Conservation (phyloP, 2,113 vertebrate species). For the Setophaga kirtlandii region DNA sequence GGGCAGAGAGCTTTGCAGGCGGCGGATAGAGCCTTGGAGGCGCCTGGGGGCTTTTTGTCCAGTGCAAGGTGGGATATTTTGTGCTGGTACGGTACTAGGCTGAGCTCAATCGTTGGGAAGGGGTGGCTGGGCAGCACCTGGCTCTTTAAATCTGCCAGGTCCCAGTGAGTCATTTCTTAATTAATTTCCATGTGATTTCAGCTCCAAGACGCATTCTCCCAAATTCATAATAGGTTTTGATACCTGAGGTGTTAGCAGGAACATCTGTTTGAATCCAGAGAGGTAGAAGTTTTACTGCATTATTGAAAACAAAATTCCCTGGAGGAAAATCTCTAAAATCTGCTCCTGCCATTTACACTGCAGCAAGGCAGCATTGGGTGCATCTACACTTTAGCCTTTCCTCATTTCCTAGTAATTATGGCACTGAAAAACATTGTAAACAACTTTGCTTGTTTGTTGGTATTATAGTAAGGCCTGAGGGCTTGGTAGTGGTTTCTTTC, state of each 20-base stretch:
- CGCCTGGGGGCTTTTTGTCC: background rate
- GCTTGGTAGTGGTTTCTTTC: background rate
- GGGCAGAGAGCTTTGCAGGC: background rate
- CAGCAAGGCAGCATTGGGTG: background rate
- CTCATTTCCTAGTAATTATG: background rate
- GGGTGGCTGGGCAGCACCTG: background rate
- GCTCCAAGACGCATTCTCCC: background rate
- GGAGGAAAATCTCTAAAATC: background rate
- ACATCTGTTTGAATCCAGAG: background rate
- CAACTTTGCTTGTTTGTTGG: background rate
- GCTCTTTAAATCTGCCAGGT: background rate
- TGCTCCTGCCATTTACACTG: background rate
- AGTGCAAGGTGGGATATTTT: background rate
- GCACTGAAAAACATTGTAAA: background rate
- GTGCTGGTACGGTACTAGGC: background rate
- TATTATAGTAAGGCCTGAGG: background rate
- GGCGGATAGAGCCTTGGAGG: background rate
- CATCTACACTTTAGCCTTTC: background rate
- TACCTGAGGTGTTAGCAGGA: background rate
- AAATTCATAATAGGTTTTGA: background rate
- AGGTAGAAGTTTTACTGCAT: background rate
- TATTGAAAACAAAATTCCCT: constrained; percentile 18
- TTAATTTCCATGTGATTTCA: background rate
- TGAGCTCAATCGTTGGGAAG: background rate
- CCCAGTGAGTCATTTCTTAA: background rate